Base-by-base conservation (phyloP, 2,113 vertebrate genomes). In the Peromyscus polionotus region DNA sequence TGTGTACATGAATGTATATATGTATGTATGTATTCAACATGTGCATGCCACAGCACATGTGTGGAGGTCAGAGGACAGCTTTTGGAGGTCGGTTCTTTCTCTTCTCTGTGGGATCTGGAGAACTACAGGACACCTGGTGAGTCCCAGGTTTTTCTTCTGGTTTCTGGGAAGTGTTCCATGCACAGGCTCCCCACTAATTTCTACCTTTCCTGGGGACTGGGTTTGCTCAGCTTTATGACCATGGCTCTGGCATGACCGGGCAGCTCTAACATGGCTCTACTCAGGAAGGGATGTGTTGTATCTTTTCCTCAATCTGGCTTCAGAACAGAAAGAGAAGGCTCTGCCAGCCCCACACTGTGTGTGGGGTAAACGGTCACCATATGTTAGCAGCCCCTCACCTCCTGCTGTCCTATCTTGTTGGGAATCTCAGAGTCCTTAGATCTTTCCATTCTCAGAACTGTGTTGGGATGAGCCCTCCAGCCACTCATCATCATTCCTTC, bases 401-500 rank as follows among this genome's bases (percentile, higher is more conserved):
- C 42, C 83, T 45, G 26, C 92, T 42, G 45, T n/a, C 7, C 45
- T 31, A 4, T 20, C 72, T 65, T 24, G 31, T 36, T 75, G 54
- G 33, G 19, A 73, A 26, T 70, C 36, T 19, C 72, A 39, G 70
- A 4, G 22, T 33, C n/a, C 65, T 51, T 39, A 12, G 45, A 48
- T 31, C 12, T 61, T 39, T 4, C 39, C 4, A 5, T 68, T 83
- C 54, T 8, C 24, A 5, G 39, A 17, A 54, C 13, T 24, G 67
- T 63, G 0, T 8, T 36, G 2, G 11, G 36, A 42, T 45, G 72
- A 26, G 12, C 24, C 26, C 51, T 61, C 17, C 9, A 24, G 1
- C 1, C 7, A 31, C 20, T 7, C 0, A 33, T 0, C 11, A 6
- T 7, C n/a, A 7, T 22, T 42, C 39, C 39, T 42, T 42, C 39